phyloP scores from a whole-genome alignment of 2,113 vertebrate genomes.

The Dolichotis patagonum region DNA sequence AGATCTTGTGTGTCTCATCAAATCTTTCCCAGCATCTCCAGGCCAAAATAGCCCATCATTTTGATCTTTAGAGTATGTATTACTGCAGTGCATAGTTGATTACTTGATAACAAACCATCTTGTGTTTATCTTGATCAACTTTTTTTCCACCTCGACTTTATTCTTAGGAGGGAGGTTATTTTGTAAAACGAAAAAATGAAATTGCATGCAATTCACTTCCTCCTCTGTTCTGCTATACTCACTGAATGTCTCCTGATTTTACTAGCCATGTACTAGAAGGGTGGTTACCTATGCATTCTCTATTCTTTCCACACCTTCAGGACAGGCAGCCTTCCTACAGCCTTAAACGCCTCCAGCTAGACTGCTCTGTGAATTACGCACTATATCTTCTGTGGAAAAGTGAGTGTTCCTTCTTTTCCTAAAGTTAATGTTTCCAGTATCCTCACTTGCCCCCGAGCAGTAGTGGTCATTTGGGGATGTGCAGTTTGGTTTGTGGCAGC shows the following conservation, averaged over 20 bases:
- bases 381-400: background rate
- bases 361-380: background rate
- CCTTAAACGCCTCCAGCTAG: background rate
- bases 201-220: background rate
- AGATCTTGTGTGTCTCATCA: background rate
- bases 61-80: background rate
- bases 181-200: background rate
- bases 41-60: background rate
- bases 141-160: background rate
- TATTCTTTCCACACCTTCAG: background rate
- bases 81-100: background rate
- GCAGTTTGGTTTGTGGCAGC: background rate
- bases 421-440: slow-evolving; percentile 5
- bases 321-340: background rate
- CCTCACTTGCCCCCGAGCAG: background rate
- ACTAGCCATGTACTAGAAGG: background rate
- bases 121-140: background rate
- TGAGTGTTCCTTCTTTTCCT: background rate
- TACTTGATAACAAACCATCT: background rate
- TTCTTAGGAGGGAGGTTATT: background rate
- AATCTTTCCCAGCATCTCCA: background rate
- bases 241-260: background rate
- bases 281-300: background rate
- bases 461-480: background rate
- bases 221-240: background rate